Percentiles rank a stretch among this genome's conserved stretches.
These are phyloP conservation scores for Sialis fuliginosa DNA, from an alignment of 2,888 invertebrate genomes.

Conservation along the genomic window DNA sequence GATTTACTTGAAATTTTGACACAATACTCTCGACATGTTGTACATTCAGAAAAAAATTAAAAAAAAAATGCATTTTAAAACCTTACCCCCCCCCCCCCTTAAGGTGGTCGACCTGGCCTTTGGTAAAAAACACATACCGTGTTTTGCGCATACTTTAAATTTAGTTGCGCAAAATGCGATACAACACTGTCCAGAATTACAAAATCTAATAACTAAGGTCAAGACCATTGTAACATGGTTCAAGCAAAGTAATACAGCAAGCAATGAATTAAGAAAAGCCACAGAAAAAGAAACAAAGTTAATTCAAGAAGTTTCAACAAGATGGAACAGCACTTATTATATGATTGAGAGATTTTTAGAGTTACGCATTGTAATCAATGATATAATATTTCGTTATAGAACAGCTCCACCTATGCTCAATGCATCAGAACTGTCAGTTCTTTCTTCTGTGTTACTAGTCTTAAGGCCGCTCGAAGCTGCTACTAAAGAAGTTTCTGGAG, in stretches of 20 bases:
- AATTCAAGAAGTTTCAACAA: constrained; percentile 2
- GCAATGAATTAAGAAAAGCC: constrained; percentile 7
- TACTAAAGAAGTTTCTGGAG: constrained; percentile 17
- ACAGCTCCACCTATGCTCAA: too few species aligned
- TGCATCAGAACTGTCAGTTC: too few species aligned
- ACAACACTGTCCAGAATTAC: constrained; percentile 7
- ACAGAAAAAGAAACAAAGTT: too few species aligned
- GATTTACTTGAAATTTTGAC: too few species aligned
- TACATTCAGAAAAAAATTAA: too few species aligned
- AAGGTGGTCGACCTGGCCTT: constrained; percentile 11
- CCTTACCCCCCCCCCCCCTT: too few species aligned
- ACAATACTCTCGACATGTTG: too few species aligned
- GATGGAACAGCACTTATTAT: constrained; percentile 15
- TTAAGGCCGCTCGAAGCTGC: constrained; percentile 15
- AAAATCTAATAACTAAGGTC: constrained; percentile 10
- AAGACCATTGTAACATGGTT: constrained; percentile 13
- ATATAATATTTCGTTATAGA: too few species aligned
- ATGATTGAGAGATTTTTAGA: constrained; percentile 10
- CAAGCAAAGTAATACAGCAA: constrained; percentile 12
- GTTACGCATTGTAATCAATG: too few species aligned
- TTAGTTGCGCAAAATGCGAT: constrained; percentile 9
- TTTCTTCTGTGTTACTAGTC: too few species aligned
- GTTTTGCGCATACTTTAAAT: constrained; percentile 18
- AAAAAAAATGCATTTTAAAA: too few species aligned
- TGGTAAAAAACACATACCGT: constrained; percentile 16